Evolutionary conservation across 1,140 invertebrate genomes (phyloP).

Genomic region (Sogatella furcifera): DNA sequence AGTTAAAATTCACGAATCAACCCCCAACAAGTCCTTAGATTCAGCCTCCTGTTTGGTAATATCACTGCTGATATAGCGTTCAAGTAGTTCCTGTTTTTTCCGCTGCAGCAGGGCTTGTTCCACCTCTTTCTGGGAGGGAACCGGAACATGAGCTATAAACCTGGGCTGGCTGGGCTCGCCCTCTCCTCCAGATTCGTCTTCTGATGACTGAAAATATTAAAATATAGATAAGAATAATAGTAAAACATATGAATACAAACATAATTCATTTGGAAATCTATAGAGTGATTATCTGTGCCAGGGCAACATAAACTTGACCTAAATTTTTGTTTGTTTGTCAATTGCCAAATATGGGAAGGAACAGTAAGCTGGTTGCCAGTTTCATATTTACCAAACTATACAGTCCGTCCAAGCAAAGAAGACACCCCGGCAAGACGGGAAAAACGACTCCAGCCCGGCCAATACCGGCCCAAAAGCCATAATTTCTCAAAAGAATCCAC

Average conservation of each 20-base stretch:
- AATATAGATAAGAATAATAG: background rate
- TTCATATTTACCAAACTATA: no score
- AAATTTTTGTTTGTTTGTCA: no score
- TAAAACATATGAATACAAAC: constrained; percentile 5
- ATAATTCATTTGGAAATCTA: constrained; percentile 8
- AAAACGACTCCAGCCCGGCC: no score
- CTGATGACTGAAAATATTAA: constrained; percentile 23
- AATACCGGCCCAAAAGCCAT: no score
- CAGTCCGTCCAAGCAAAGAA: no score
- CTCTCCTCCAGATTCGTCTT: constrained; percentile 17
- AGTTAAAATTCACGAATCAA: background rate
- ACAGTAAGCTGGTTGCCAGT: no score
- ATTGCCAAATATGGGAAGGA: no score
- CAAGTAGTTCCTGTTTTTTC: constrained; percentile 68
- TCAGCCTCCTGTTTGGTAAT: constrained; percentile 2
- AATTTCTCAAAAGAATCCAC: no score
- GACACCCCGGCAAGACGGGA: no score
- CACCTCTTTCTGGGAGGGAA: constrained; percentile 80
- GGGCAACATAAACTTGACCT: no score
- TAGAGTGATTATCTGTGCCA: no score
- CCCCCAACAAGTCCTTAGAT: constrained; percentile 9
- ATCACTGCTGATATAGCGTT: constrained; percentile 18
- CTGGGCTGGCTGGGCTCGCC: constrained; percentile 32
- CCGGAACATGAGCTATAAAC: constrained; percentile 73
- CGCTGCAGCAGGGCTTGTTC: constrained; percentile 77